Evolutionary conservation across 2,113 vertebrate species (phyloP), one percentile per base, ranked within the genome.

Genomic region (Lampris incognitus): DNA sequence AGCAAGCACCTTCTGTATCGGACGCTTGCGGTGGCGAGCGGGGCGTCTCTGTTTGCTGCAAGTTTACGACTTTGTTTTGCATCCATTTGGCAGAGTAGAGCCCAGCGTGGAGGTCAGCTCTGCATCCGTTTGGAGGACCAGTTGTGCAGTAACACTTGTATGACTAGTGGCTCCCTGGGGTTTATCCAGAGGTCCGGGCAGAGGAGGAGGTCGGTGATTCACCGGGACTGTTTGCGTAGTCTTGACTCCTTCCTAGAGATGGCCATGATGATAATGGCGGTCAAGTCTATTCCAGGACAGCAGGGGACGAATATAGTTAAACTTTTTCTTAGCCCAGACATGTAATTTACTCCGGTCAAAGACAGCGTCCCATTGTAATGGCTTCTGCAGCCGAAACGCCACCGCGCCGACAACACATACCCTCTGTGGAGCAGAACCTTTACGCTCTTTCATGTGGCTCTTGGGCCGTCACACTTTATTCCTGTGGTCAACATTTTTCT

Each of bases 351-450:
- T 69, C 54, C 42, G 11, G 56, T 50, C 76, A 85, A 69, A 84
- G 76, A 90, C 85, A 90, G 85, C 82, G 78, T 86, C 80, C 82
- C 73, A 91, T 93, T 92, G 88, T 92, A 69, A 91, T 85, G 88
- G 69, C 82, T 86, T 91, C 86, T 77, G 70, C 88, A 91, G 88
- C 60, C 78, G 67, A 72, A 39, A 84, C 88, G 81, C 70, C 66
- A 70, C 59, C 44, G 44, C 48, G 81, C 80, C 71, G 82, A 87
- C 93, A 91, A 78, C 61, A 91, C 86, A 91, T 37, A 85, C 70
- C 73, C 56, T 82, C 61, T 13, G 74, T 87, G 88, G 85, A 91
- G 87, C 74, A 88, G 86, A 90, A 76, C 77, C 70, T 62, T 61
- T 79, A 84, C 73, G 75, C 71, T 84, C 77, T 91, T 89, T 92